phyloP scores from a whole-genome alignment of 2,888 invertebrate genomes.

The Boloria selene region DNA sequence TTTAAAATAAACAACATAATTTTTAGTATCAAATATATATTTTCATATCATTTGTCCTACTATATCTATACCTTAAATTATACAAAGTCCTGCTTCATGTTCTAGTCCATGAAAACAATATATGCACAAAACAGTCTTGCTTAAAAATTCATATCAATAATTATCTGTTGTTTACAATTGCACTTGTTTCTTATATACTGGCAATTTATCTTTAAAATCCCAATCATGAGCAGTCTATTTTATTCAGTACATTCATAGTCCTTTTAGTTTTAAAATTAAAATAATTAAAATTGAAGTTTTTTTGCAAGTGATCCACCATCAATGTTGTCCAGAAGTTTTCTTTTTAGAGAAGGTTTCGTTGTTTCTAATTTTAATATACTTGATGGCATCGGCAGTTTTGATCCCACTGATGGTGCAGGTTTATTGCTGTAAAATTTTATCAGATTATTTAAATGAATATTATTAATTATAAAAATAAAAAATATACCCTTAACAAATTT shows the following conservation, averaged over 20 bases:
- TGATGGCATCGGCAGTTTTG: constrained; percentile 91
- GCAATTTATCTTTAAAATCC: too few relatives aligned
- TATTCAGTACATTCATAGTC: not conserved
- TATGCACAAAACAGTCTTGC: constrained; percentile 25
- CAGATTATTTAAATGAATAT: not conserved
- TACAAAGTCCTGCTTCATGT: constrained; percentile 39
- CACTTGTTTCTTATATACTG: constrained; percentile 25
- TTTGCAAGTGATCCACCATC: constrained; percentile 87
- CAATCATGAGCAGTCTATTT: too few relatives aligned
- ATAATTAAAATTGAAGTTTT: constrained; percentile 83
- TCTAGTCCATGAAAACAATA: constrained; percentile 21
- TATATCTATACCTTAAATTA: constrained; percentile 27
- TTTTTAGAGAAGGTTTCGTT: constrained; percentile 87
- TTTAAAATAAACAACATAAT: constrained; percentile 17
- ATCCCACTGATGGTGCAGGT: constrained; percentile 92
- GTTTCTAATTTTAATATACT: constrained; percentile 83
- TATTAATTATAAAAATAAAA: constrained; percentile 2
- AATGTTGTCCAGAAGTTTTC: constrained; percentile 87
- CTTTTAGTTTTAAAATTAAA: not conserved
- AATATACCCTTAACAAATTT: not conserved
- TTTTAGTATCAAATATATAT: constrained; percentile 41
- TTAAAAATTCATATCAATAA: constrained; percentile 27
- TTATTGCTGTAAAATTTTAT: constrained; percentile 84
- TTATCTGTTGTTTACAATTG: constrained; percentile 27
- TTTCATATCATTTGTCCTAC: constrained; percentile 37